A percentile compares a stretch with the other conserved stretches of the same genome.
Conservation (phyloP, 35 echinoderm and acorn worm species). For the Eucidaris tribuloides region DNA sequence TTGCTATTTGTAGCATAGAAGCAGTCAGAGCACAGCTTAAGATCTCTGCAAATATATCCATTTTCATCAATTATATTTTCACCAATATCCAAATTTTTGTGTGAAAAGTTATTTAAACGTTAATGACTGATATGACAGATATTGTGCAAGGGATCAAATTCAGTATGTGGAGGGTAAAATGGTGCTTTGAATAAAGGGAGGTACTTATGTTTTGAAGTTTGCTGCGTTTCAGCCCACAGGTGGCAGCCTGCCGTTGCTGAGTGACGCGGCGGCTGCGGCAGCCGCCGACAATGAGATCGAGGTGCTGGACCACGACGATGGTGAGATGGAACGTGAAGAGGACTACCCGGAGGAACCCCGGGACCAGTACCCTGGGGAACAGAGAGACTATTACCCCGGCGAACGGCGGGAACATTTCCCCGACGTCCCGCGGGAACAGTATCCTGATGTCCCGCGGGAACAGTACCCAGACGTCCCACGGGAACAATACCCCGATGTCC, state of each 20-base stretch:
- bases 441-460: not conserved
- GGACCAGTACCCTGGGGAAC: not conserved
- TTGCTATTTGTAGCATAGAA: no score
- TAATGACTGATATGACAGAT: no score
- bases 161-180: no score
- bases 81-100: no score
- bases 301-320: constrained; percentile 9
- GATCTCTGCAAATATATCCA: no score
- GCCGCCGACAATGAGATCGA: constrained; percentile 8
- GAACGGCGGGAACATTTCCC: not conserved
- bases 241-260: constrained; percentile 14
- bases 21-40: no score
- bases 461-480: not conserved
- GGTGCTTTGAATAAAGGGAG: no score
- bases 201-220: no score
- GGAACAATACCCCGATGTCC: not conserved
- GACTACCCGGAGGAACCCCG: not conserved
- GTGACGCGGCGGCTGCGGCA: constrained; percentile 14
- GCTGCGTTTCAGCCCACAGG: not conserved
- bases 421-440: not conserved
- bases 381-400: not conserved
- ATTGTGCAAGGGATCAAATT: no score
- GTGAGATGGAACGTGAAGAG: not conserved
- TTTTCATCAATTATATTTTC: no score
- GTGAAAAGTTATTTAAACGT: no score